Conservation (phyloP, 2,888 invertebrate species). For the Oxystoma pomonae region DNA sequence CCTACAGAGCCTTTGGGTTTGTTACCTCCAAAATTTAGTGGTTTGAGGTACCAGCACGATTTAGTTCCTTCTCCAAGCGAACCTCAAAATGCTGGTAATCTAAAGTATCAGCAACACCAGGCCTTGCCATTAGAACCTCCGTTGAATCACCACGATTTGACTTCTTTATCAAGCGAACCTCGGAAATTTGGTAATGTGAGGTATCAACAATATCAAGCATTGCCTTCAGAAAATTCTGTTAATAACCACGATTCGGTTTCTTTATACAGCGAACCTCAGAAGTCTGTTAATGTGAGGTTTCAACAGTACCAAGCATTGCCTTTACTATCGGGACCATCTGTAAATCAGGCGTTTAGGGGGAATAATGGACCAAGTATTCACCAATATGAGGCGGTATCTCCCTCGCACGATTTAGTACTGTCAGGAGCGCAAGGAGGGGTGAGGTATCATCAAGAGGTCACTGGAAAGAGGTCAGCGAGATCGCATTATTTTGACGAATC, state of each 20-base stretch:
- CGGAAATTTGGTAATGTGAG: no score
- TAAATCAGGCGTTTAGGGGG: background rate
- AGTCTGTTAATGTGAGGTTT: background rate
- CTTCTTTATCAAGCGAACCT: no score
- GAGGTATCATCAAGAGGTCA: constrained; percentile 6
- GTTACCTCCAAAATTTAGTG: background rate
- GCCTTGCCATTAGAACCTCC: no score
- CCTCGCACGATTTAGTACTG: no score
- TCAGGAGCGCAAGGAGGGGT: no score
- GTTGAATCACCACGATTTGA: no score
- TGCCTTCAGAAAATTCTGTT: no score
- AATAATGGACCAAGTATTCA: background rate
- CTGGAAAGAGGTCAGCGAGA: constrained; percentile 38
- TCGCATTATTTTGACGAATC: constrained; percentile 56
- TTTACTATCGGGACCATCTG: background rate
- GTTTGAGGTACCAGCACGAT: background rate
- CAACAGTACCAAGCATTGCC: background rate
- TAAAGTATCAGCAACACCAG: background rate
- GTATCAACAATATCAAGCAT: no score
- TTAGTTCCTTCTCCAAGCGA: constrained; percentile 32
- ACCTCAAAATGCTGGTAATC: constrained; percentile 12
- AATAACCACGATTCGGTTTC: no score
- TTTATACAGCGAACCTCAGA: background rate
- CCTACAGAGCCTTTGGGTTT: background rate
- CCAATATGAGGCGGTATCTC: background rate